Evolutionary conservation across 2,888 invertebrate species (phyloP).

Genomic region (Antheraea assamensis): DNA sequence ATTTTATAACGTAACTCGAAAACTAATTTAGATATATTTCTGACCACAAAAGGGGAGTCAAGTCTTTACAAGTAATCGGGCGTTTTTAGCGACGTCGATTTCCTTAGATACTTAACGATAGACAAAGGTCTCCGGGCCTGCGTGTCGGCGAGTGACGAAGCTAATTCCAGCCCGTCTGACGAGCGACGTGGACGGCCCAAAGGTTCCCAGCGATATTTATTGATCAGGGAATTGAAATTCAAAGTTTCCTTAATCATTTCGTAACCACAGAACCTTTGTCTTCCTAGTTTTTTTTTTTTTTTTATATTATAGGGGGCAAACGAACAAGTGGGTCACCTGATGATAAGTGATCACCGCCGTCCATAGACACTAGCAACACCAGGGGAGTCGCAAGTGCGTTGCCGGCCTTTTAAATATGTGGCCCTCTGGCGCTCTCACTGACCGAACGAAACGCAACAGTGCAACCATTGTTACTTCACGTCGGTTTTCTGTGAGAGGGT

Average conservation of each 20-base stretch:
- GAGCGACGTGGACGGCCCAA: not conserved
- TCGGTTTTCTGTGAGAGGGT: no score
- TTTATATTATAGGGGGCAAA: no score
- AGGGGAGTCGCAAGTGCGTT: no score
- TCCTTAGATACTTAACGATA: conserved; percentile 1
- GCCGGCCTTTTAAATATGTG: no score
- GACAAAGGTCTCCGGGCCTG: not conserved
- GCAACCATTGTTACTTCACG: no score
- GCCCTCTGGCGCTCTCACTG: no score
- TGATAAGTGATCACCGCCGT: no score
- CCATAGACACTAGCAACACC: no score
- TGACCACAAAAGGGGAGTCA: not conserved
- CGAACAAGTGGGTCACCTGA: no score
- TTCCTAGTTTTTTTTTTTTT: no score
- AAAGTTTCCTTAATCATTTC: not conserved
- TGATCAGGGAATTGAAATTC: conserved; percentile 4
- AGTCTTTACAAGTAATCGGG: not conserved
- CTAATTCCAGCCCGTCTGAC: not conserved
- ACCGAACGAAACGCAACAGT: no score
- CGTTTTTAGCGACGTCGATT: not conserved
- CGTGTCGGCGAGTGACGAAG: conserved; percentile 11
- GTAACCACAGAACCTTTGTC: not conserved
- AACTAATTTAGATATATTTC: not conserved
- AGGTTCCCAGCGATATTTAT: not conserved
- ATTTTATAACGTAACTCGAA: not conserved